Evolutionary conservation across 2,888 invertebrate species (phyloP), one percentile per base, ranked within the genome.

Genomic region (Eupithecia centaureata): DNA sequence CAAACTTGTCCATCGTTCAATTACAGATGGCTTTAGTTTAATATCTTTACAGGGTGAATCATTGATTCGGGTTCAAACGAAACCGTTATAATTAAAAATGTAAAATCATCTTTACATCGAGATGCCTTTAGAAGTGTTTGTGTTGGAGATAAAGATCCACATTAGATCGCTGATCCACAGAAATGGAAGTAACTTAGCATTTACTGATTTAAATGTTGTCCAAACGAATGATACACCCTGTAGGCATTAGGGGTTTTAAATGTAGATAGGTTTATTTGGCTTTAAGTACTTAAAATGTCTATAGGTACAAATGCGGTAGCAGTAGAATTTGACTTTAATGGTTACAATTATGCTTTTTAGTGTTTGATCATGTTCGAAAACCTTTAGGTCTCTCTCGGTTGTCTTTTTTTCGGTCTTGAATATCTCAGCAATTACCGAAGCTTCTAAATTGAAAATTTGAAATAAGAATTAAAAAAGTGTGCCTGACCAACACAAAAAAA

Each of bases 191-290:
- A 12, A 47, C 10, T 12, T 47, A 47, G 22, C 12, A 47, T 47
- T 47, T 47, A 3, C 47, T 12, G 10, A 22, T 22, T n/a, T 47
- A 22, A 47, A 3, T 47, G 10, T 47, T 47, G 1, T 47, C 7
- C n/a, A 22, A 47, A 22, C 8, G 18, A 42, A 12, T 47, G 18
- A 47, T 22, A 18, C 47, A 47, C 47, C 47, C 47, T 47, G 47
- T 47, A 47, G 18, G 3, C 2, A 42, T 18, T 42, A 18, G 8
- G n/a, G 12, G 3, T 47, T 47, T n/a, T 22, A 22, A 18, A 4
- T 47, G 47, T 22, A 47, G 47, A 47, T 22, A 47, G 47, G 47
- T 47, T 47, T 4, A 47, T 47, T 47, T 47, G 47, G 47, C 47
- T 47, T 42, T 5, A 8, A 42, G 42, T 18, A 2, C 8, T n/a